Conservation (phyloP, 2,113 vertebrate species). For the Furnarius figulus region DNA sequence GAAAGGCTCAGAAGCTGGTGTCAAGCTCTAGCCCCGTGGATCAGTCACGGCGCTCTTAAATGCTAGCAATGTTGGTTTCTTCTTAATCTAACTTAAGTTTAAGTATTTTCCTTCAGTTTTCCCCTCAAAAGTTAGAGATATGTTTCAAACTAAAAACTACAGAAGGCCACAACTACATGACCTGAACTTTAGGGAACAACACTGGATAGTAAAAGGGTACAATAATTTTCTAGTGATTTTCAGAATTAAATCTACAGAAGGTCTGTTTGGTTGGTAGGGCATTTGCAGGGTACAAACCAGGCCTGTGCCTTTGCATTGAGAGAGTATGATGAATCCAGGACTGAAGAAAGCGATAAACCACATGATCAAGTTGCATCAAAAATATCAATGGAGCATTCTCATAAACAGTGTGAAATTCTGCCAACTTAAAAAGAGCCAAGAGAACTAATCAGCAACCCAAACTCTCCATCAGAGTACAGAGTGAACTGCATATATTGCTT, state of each 20-base stretch:
- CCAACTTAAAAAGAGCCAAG: neutral
- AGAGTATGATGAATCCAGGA: neutral
- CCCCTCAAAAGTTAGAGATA: neutral
- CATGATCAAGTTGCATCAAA: neutral
- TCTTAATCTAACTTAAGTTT: neutral
- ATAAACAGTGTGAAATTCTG: neutral
- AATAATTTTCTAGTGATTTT: neutral
- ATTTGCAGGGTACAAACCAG: neutral
- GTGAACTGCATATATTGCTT: neutral
- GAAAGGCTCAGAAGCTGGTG: neutral
- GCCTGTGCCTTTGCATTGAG: neutral
- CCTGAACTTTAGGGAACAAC: neutral
- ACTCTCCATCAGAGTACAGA: neutral
- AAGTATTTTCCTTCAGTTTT: neutral
- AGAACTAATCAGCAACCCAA: neutral
- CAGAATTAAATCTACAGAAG: neutral
- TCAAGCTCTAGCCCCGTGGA: neutral
- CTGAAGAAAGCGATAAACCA: neutral
- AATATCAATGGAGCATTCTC: neutral
- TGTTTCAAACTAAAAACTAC: neutral
- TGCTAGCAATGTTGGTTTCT: neutral
- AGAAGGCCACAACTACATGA: neutral
- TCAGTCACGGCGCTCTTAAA: neutral
- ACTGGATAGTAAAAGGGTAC: neutral
- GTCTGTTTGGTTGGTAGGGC: neutral